phyloP scores from a whole-genome alignment of 53 echinoderm and acorn worm genomes.

The Holothuria scabra region DNA sequence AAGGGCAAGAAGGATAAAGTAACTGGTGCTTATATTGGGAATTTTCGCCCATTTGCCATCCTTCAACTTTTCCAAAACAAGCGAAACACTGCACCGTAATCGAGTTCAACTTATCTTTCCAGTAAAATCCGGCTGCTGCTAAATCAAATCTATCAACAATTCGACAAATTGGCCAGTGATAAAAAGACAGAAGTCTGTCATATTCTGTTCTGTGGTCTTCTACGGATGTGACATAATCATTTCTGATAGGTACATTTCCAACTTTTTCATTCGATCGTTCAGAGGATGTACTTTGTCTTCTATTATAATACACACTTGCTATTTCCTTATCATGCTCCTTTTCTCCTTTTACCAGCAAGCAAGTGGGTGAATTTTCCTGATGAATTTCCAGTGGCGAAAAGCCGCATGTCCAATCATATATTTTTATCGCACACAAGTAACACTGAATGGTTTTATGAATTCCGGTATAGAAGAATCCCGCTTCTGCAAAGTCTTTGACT shows the following conservation, averaged over 20 bases:
- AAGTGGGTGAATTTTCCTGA: constrained; percentile 3
- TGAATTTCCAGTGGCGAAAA: constrained; percentile 14
- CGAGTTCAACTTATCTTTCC: constrained; percentile 31
- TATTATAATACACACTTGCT: background rate
- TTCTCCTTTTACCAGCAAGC: background rate
- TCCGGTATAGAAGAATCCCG: constrained; percentile 30
- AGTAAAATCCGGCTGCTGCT: constrained; percentile 90
- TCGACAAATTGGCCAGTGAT: constrained; percentile 72
- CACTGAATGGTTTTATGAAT: constrained; percentile 31
- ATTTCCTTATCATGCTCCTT: background rate
- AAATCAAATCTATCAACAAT: constrained; percentile 72
- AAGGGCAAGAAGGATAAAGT: constrained; percentile 82
- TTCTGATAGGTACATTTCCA: background rate
- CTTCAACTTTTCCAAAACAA: constrained; percentile 75
- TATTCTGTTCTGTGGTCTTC: constrained; percentile 71
- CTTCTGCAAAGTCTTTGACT: constrained; percentile 5
- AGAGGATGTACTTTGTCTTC: background rate
- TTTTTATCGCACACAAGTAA: constrained; percentile 3
- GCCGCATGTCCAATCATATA: constrained; percentile 15
- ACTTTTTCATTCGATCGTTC: constrained; percentile 5
- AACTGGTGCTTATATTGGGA: constrained; percentile 69
- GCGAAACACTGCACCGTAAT: constrained; percentile 87
- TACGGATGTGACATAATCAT: background rate
- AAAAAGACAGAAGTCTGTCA: constrained; percentile 82
- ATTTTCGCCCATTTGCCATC: constrained; percentile 73